phyloP scores from a whole-genome alignment of 2,797 vertebrate genomes.

The Lemur catta region DNA sequence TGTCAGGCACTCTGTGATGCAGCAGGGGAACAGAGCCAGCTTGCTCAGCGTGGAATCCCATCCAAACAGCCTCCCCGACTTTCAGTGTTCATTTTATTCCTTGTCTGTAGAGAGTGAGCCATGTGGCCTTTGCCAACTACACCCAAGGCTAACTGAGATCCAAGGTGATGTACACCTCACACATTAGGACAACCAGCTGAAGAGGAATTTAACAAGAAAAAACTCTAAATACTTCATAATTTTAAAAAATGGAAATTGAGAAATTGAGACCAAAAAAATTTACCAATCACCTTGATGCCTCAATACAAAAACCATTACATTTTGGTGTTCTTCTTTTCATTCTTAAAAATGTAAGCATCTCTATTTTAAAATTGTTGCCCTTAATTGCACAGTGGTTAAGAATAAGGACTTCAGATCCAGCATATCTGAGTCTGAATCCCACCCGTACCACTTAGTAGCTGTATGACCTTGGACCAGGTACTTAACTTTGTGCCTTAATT shows the following conservation, averaged over 20 bases:
- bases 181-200: neutral
- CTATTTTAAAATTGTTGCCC: neutral
- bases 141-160: neutral
- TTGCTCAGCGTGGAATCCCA: rapidly evolving
- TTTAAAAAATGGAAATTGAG: neutral
- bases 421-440: neutral
- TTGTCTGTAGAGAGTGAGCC: neutral
- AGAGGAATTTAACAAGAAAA: neutral
- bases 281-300: neutral
- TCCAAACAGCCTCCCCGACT: neutral
- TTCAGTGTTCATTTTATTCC: neutral
- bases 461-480: neutral
- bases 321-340: neutral
- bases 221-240: neutral
- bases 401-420: neutral
- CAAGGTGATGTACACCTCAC: neutral
- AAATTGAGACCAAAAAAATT: neutral
- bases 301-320: neutral
- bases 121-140: neutral
- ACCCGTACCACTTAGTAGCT: neutral
- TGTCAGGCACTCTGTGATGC: rapidly evolving
- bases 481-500: slow-evolving; percentile 31
- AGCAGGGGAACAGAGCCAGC: neutral
- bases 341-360: neutral
- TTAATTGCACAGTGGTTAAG: neutral